These are phyloP conservation scores for Pollimyrus isidori DNA, from an alignment of 2,113 vertebrate genomes.

Conservation along the genomic window DNA sequence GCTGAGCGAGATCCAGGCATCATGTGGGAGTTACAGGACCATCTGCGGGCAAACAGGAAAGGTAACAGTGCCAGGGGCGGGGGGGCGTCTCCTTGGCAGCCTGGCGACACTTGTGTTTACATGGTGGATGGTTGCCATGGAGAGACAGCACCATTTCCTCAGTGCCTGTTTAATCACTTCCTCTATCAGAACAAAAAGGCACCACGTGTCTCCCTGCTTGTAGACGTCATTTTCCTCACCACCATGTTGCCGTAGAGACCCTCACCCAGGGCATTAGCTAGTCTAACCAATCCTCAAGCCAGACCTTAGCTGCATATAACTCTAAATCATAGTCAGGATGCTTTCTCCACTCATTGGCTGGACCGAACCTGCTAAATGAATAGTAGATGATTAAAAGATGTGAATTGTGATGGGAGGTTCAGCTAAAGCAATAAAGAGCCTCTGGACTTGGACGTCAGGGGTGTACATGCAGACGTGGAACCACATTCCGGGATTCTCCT, in stretches of 20 bases:
- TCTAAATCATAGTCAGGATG: not conserved
- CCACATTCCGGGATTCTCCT: not conserved
- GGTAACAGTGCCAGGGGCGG: not conserved
- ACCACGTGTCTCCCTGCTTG: not conserved
- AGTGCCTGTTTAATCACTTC: not conserved
- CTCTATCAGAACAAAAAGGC: not conserved
- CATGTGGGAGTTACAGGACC: not conserved
- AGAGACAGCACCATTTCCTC: not conserved
- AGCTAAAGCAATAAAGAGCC: not conserved
- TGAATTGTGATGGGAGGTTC: not conserved
- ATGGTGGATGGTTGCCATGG: not conserved
- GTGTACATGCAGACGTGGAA: not conserved
- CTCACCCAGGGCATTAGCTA: not conserved
- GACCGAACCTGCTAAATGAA: not conserved
- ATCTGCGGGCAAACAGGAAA: not conserved
- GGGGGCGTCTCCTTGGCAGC: not conserved
- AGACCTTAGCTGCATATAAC: not conserved
- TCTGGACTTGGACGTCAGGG: not conserved
- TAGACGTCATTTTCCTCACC: not conserved
- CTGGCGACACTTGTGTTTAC: not conserved
- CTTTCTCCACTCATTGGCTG: not conserved
- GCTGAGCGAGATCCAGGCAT: not conserved
- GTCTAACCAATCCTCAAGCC: not conserved
- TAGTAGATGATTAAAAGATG: not conserved
- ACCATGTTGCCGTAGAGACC: not conserved